A percentile compares a stretch with the other conserved stretches of the same genome.
Conservation (phyloP, 2,113 vertebrate genomes). For the Bos javanicus region DNA sequence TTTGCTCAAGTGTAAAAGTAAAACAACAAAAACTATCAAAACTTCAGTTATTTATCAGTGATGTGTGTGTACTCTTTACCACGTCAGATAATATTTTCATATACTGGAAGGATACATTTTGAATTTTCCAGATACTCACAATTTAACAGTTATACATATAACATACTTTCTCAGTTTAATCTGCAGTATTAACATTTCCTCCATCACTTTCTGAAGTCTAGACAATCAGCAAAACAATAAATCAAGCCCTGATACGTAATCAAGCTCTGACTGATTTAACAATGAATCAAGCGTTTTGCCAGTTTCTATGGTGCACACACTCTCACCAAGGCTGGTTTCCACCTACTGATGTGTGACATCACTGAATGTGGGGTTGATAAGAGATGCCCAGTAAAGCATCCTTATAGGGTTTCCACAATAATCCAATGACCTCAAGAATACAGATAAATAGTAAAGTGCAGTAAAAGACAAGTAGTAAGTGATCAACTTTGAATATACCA, state of each 20-base stretch:
- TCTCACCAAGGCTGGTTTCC: background rate
- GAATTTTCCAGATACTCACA: background rate
- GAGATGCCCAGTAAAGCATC: background rate
- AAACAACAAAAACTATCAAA: background rate
- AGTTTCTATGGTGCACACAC: background rate
- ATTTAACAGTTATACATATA: background rate
- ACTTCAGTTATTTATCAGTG: background rate
- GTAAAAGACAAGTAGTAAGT: background rate
- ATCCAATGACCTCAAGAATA: background rate
- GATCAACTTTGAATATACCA: background rate
- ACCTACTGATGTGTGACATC: rapidly evolving
- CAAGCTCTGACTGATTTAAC: background rate
- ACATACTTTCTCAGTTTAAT: background rate
- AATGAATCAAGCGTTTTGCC: background rate
- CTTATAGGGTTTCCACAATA: background rate
- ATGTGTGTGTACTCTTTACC: background rate
- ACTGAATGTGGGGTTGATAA: background rate
- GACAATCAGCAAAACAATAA: background rate
- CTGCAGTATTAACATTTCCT: background rate
- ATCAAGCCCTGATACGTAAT: background rate
- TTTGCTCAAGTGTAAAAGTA: background rate
- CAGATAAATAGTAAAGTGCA: background rate
- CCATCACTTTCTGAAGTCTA: background rate
- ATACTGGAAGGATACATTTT: background rate
- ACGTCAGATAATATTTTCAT: background rate